Evolutionary conservation across 2,888 invertebrate genomes (phyloP), one percentile per base, ranked within the genome.

Genomic region (Chironomus riparius): DNA sequence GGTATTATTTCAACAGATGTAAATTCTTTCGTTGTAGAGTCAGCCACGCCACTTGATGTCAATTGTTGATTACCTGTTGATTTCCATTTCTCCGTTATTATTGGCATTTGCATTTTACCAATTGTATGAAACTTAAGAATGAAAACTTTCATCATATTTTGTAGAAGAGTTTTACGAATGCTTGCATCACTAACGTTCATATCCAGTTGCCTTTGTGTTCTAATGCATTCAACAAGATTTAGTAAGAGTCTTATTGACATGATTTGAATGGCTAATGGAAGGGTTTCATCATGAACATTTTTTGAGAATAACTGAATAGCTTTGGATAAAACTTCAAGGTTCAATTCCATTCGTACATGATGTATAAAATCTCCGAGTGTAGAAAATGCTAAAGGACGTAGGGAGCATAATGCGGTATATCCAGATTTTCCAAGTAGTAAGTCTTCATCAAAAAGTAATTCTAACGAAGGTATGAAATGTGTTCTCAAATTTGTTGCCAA

Each of bases 361-460:
- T 99, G 98, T 0, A 98, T 95, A 68, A 99, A 86, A 85, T 99
- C 99, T 0, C 98, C 98, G 15, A 99, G 85, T 0, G 97, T 98
- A 76, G 97, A 97, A 83, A 98, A 98, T 0, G 98, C 98, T 56
- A 98, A 85, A 0, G 98, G 97, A 22, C 98, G 88, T 69, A 98
- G 87, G 0, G 97, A 94, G 82, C 99, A 98, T 80, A 94, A 91
- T 0, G 97, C 93, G 0, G 99, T 98, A 91, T 97, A 98, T 0
- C 98, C 98, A 76, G 22, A 24, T 72, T 92, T 90, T 0, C 98
- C 98, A 76, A 99, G 88, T 3, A 99, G 84, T 0, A 97, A 90
- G 77, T 94, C 93, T 82, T 99, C 98, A 83, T 99, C 97, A 82
- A 98, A 97, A 22, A 99, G 85, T 77, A 93, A 89, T 80, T 98